Conservation (phyloP, 2,113 vertebrate genomes). For the Pycnonotus jocosus region DNA sequence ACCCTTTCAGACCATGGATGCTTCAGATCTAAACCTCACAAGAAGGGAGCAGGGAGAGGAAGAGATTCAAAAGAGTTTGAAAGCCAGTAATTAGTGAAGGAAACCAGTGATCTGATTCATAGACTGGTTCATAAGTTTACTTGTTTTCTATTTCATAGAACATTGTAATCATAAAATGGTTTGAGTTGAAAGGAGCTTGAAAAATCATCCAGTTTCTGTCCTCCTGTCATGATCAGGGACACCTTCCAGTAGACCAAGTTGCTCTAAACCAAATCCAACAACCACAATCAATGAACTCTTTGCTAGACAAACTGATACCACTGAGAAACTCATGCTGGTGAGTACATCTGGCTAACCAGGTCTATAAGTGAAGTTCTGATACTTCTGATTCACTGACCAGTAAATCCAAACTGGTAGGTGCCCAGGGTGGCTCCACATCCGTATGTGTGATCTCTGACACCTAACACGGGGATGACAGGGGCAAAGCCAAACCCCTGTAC, state of each 20-base stretch:
- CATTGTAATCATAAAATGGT: neutral
- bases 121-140: neutral
- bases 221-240: neutral
- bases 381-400: neutral
- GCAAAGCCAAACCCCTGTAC: neutral
- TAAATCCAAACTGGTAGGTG: neutral
- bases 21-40: neutral
- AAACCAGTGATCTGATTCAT: neutral
- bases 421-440: neutral
- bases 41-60: rapidly evolving
- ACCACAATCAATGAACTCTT: neutral
- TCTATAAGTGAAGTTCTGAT: neutral
- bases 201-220: neutral
- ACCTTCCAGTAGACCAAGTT: neutral
- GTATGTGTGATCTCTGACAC: neutral
- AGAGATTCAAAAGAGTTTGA: neutral
- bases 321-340: neutral
- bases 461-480: rapidly evolving
- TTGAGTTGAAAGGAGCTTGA: neutral
- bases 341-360: neutral
- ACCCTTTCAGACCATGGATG: neutral
- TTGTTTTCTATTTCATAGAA: neutral
- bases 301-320: neutral
- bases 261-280: neutral
- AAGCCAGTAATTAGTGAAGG: neutral